These are phyloP conservation scores for Fragum sueziense DNA, from an alignment of 2,888 invertebrate species.

Conservation along the genomic window DNA sequence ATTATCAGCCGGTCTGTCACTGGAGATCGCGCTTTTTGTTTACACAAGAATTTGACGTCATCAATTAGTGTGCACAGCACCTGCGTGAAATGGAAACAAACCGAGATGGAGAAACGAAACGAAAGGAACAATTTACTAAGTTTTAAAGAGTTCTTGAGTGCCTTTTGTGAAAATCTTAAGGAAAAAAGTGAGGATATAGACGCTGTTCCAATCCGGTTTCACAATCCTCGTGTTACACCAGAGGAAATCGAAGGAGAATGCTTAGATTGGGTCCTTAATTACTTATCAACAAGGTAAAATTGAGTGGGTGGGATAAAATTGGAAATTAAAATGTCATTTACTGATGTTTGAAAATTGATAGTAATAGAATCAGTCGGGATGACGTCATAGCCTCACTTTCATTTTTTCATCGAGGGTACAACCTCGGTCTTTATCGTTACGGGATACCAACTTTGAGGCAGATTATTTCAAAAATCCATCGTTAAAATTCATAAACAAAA, in stretches of 20 bases:
- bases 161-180: conserved; percentile 69
- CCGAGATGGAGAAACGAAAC: conserved; percentile 69
- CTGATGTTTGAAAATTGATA: no score
- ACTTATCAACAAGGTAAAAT: conserved; percentile 72
- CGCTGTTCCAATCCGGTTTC: conserved; percentile 63
- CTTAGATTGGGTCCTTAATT: conserved; percentile 77
- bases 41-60: conserved; percentile 58
- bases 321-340: no score
- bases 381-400: no score
- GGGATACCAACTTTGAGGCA: no score
- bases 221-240: conserved; percentile 63
- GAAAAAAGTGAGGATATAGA: conserved; percentile 66
- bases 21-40: conserved; percentile 7
- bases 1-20: no score
- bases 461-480: no score
- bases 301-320: conserved; percentile 67
- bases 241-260: conserved; percentile 78
- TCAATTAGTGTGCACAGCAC: conserved; percentile 62
- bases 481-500: no score
- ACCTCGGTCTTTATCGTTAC: no score
- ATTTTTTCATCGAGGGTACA: no score
- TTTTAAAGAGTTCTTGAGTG: conserved; percentile 70
- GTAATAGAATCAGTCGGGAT: no score
- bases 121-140: conserved; percentile 61
- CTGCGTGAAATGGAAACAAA: conserved; percentile 67